Base-by-base conservation (phyloP, 2,113 vertebrate species). In the Elaphurus davidianus region DNA sequence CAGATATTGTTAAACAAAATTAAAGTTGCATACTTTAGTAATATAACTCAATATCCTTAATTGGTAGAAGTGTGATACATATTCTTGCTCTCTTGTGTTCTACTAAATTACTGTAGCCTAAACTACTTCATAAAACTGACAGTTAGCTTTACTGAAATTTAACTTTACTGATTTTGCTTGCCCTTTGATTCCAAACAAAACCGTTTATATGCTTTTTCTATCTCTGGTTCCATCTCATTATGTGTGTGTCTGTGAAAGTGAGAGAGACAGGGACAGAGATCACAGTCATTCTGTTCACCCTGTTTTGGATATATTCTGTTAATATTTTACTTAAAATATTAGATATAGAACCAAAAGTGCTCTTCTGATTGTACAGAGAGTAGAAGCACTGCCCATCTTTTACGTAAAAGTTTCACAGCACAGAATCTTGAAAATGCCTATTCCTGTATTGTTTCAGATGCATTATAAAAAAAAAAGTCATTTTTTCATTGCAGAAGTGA, bases 181-280 rank as follows among this genome's bases (percentile, higher is more conserved):
- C 96, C 98, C 98, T 99, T 99, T 83, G 99, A 99, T 99, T 99
- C 99, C 99, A 99, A 99, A 98, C 99, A 99, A 98, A 99, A 99
- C 95, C 97, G 99, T 98, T 99, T 99, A 40, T 98, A 99, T 14
- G 99, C 99, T 98, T 99, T 99, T 98, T 99, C 99, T 55, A 99
- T 99, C 98, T 99, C 99, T 30, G 99, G 99, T 97, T 99, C 99
- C 99, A 99, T 99, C n/a, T 36, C 52, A 40, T 55, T 88, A 10
- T 40, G 62, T 88, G 52, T 74, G 87, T 76, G 52, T 81, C 21
- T 60, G 2, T 52, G 50, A 54, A 54, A 54, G 7, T 23, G 55
- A 50, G 14, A 54, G 21, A 71, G 15, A 87, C 2, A 60, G 4
- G 55, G 25, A 9, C 6, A 78, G 28, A 87, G 14, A n/a, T n/a